These are phyloP conservation scores for Nyctibius grandis DNA, from an alignment of 2,797 vertebrate species.

Conservation along the genomic window DNA sequence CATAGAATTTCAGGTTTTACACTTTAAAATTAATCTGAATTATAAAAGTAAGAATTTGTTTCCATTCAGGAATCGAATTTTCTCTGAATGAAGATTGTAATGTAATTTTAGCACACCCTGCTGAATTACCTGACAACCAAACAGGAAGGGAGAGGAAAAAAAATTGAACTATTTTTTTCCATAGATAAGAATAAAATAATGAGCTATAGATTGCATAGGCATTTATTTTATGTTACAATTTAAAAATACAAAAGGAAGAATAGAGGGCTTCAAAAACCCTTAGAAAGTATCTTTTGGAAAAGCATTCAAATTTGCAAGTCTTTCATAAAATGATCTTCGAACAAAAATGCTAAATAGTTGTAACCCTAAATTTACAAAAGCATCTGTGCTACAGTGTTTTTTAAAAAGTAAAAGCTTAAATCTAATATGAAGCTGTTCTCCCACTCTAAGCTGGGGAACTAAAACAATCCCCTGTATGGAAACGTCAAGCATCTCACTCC, in stretches of 20 bases:
- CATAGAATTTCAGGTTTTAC: neutral
- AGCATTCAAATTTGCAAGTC: constrained; percentile 55
- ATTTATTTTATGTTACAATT: neutral
- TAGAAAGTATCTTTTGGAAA: neutral
- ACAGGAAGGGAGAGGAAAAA: constrained; percentile 16
- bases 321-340: constrained; percentile 44
- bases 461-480: neutral
- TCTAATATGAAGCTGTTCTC: neutral
- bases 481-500: neutral
- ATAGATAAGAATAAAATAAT: neutral
- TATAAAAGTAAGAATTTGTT: constrained; percentile 16
- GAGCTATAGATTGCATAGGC: neutral
- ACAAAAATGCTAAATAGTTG: neutral
- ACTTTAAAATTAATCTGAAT: neutral
- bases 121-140: neutral
- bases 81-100: neutral
- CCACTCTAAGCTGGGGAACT: neutral
- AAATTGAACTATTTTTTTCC: constrained; percentile 17
- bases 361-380: neutral
- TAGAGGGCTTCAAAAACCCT: neutral
- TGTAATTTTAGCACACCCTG: neutral
- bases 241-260: neutral
- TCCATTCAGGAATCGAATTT: constrained; percentile 21
- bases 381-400: neutral
- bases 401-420: neutral